Conservation (phyloP, 2,797 vertebrate genomes). For the Labeo calbasu region DNA sequence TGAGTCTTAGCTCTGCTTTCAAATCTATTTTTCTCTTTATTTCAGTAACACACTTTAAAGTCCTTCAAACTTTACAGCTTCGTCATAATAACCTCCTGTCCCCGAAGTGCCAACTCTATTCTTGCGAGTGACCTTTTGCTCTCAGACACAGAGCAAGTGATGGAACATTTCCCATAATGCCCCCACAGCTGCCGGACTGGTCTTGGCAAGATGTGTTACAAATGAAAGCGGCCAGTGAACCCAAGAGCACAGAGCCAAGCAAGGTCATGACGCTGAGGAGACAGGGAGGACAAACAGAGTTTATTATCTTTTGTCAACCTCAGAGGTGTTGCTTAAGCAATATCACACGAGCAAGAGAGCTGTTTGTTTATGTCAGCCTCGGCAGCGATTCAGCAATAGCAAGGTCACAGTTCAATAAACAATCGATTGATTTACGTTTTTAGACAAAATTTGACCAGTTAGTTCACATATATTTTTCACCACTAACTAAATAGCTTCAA, state of each 20-base stretch:
- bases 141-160: constrained; percentile 15
- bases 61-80: constrained; percentile 20
- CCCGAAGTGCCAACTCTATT: constrained; percentile 24
- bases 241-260: constrained; percentile 20
- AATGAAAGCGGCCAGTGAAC: constrained; percentile 25
- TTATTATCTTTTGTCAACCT: constrained; percentile 27
- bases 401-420: neutral
- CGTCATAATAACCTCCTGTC: constrained; percentile 19
- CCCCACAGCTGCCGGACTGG: constrained; percentile 5
- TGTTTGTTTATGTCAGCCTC: neutral
- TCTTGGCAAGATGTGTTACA: constrained; percentile 18
- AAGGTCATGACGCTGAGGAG: constrained; percentile 7
- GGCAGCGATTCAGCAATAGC: neutral
- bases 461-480: no score
- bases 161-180: constrained; percentile 43
- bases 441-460: neutral
- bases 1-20: no score
- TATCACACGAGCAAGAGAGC: neutral
- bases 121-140: constrained; percentile 33
- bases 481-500: neutral
- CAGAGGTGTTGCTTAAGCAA: constrained; percentile 11
- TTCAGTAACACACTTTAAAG: constrained; percentile 1
- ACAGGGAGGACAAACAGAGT: constrained; percentile 15
- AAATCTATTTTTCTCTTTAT: neutral
- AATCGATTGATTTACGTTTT: neutral